Evolutionary conservation across 2,797 vertebrate species (phyloP).

Genomic region (Siniperca obscura): DNA sequence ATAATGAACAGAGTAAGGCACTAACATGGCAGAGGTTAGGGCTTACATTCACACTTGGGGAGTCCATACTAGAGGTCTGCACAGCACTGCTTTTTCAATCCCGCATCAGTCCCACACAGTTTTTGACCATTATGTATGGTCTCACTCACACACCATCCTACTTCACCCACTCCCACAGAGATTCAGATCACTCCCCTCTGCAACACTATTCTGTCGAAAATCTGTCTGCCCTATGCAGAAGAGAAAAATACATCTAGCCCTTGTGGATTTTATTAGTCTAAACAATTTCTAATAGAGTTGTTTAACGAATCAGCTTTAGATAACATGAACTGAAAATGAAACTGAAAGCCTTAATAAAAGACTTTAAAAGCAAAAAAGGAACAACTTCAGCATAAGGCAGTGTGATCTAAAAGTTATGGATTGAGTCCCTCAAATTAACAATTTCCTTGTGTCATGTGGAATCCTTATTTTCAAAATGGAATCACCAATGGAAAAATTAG

Average conservation of each 20-base stretch:
- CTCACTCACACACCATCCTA: neutral
- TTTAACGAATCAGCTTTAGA: neutral
- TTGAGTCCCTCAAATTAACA: neutral
- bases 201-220: constrained; percentile 24
- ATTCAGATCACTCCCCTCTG: constrained; percentile 9
- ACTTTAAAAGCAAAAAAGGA: neutral
- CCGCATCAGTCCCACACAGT: constrained; percentile 6
- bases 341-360: neutral
- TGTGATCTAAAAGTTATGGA: neutral
- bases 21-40: neutral
- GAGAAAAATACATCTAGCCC: neutral
- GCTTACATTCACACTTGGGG: neutral
- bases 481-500: too few species aligned
- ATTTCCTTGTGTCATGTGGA: neutral
- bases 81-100: neutral
- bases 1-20: neutral
- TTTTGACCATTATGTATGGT: constrained; percentile 9
- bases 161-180: constrained; percentile 30
- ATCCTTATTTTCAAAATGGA: neutral
- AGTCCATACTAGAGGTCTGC: neutral
- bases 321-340: neutral
- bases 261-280: neutral
- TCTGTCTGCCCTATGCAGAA: neutral
- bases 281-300: neutral
- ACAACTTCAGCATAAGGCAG: neutral